Evolutionary conservation across 1,140 invertebrate genomes (phyloP).

Genomic region (Drosophila parabipectinata): DNA sequence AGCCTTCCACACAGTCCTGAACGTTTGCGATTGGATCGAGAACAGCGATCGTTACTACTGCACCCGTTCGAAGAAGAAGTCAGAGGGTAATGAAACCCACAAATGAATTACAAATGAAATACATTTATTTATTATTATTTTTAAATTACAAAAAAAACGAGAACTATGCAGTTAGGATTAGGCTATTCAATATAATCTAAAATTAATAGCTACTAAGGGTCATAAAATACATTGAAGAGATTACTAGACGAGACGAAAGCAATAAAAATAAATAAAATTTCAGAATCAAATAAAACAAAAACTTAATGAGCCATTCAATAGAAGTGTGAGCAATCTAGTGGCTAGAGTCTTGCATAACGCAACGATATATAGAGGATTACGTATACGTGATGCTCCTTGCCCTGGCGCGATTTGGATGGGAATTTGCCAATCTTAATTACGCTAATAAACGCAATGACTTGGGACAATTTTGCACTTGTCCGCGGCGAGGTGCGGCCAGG

Average conservation of each 20-base stretch:
- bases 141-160: slow-evolving; percentile 33
- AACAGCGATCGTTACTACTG: slow-evolving; percentile 87
- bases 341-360: slow-evolving; percentile 30
- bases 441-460: slow-evolving; percentile 52
- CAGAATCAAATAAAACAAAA: slow-evolving; percentile 28
- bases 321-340: slow-evolving; percentile 35
- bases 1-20: slow-evolving; percentile 88
- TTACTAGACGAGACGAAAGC: slow-evolving; percentile 59
- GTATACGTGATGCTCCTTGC: slow-evolving; percentile 11
- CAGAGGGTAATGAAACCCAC: slow-evolving; percentile 39
- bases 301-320: slow-evolving; percentile 49
- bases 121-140: slow-evolving; percentile 14
- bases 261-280: slow-evolving; percentile 57
- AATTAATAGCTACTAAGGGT: slow-evolving; percentile 21
- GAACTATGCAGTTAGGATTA: slow-evolving; percentile 21
- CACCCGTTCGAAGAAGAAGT: slow-evolving; percentile 58
- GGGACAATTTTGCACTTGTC: slow-evolving; percentile 57
- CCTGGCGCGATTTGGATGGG: slow-evolving; percentile 18
- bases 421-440: slow-evolving; percentile 42
- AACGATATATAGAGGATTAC: neutral
- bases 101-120: slow-evolving; percentile 15
- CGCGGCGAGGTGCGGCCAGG: slow-evolving; percentile 21
- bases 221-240: slow-evolving; percentile 24
- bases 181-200: slow-evolving; percentile 17
- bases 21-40: slow-evolving; percentile 92